A percentile compares a stretch with the other conserved stretches of the same genome.
These are phyloP conservation scores for Platalea minor DNA, from an alignment of 2,797 vertebrate species.

Conservation along the genomic window DNA sequence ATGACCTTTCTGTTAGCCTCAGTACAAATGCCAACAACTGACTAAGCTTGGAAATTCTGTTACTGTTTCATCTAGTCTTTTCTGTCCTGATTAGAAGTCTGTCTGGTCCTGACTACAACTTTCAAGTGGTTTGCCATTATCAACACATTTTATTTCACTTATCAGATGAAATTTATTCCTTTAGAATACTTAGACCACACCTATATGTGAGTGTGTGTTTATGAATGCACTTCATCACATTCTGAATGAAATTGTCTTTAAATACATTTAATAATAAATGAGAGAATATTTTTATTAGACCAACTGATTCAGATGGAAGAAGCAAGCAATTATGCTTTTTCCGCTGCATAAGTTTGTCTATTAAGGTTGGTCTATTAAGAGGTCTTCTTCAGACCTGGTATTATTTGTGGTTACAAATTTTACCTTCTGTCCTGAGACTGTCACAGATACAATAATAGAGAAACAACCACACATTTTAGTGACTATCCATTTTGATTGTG, in stretches of 20 bases:
- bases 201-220: neutral
- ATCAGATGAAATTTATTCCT: neutral
- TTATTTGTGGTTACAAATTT: neutral
- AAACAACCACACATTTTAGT: neutral
- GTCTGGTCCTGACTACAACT: neutral
- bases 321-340: neutral
- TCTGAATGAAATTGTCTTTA: neutral
- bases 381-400: neutral
- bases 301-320: neutral
- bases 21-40: neutral
- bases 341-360: fast-evolving
- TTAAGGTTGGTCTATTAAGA: neutral
- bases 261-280: neutral
- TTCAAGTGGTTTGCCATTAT: neutral
- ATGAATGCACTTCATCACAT: neutral
- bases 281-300: neutral
- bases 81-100: neutral
- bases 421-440: neutral
- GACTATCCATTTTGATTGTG: neutral
- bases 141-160: neutral
- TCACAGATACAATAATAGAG: neutral
- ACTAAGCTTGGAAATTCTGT: neutral
- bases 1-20: neutral
- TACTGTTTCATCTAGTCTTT: neutral
- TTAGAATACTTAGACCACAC: neutral